Percentiles rank a stretch among this genome's conserved stretches.
phyloP scores from a whole-genome alignment of 2,888 invertebrate genomes.

The Drosophila hamatofila region DNA sequence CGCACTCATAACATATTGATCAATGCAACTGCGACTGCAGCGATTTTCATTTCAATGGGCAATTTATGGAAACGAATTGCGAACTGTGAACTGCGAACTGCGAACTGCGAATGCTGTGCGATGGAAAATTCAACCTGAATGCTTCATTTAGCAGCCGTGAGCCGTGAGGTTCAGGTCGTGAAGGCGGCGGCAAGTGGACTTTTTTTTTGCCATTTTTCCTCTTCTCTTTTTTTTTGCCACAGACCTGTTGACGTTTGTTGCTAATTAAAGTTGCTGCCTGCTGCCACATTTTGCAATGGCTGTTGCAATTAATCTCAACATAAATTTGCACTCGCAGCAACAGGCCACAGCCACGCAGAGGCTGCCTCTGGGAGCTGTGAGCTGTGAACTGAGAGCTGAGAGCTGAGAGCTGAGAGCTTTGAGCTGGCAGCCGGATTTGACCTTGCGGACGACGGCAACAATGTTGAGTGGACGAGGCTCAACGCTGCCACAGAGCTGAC shows the following conservation, averaged over 20 bases:
- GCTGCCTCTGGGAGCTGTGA: not conserved
- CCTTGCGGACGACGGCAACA: slow-evolving; percentile 17
- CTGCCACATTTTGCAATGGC: slow-evolving; percentile 39
- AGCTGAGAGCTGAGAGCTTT: too few relatives aligned
- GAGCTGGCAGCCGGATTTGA: slow-evolving; percentile 19
- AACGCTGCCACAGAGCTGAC: slow-evolving; percentile 37
- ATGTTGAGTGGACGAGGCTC: slow-evolving; percentile 3
- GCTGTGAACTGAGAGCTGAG: too few relatives aligned
- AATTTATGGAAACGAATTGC: slow-evolving; percentile 5
- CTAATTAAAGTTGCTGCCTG: slow-evolving; percentile 47
- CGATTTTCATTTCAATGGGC: slow-evolving; percentile 12
- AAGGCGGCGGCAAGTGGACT: not conserved
- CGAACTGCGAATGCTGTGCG: not conserved
- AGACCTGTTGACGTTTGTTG: slow-evolving; percentile 42
- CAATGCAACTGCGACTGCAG: slow-evolving; percentile 6
- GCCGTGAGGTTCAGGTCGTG: not conserved
- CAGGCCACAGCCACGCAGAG: slow-evolving; percentile 8
- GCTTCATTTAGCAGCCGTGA: slow-evolving; percentile 14
- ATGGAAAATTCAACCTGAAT: not conserved
- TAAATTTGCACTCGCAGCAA: slow-evolving; percentile 49
- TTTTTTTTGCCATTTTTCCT: not conserved
- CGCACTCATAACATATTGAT: slow-evolving; percentile 12
- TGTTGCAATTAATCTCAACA: slow-evolving; percentile 54
- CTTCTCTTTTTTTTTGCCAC: not conserved
- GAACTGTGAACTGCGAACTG: not conserved